Conservation (phyloP, 2,113 vertebrate species). For the Narcine bancroftii region DNA sequence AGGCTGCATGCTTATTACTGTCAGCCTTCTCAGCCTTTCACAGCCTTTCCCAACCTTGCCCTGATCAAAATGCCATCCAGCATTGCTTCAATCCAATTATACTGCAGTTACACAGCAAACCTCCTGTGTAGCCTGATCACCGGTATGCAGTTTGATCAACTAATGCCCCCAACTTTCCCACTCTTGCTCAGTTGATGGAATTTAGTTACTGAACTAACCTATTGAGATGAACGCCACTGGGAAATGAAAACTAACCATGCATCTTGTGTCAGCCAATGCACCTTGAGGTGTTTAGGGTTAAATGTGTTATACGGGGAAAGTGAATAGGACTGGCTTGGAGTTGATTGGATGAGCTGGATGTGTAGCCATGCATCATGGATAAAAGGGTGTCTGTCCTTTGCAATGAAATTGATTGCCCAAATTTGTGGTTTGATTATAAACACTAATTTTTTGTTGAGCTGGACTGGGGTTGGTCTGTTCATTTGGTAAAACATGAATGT, state of each 20-base stretch:
- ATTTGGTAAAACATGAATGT: too few species aligned
- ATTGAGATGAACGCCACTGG: background rate
- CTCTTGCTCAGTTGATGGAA: background rate
- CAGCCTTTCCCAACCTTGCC: background rate
- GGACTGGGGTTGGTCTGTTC: background rate
- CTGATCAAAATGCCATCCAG: background rate
- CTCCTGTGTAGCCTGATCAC: background rate
- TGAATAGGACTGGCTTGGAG: background rate
- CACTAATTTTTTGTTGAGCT: too few species aligned
- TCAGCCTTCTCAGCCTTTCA: background rate
- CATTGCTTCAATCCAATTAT: background rate
- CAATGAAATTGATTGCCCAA: background rate
- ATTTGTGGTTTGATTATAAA: background rate
- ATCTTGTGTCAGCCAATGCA: background rate
- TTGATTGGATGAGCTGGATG: background rate
- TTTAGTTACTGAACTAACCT: background rate
- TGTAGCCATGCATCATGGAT: background rate
- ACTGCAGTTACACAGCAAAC: background rate
- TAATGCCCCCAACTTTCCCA: background rate
- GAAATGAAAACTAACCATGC: background rate
- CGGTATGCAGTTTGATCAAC: background rate
- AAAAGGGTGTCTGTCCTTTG: background rate
- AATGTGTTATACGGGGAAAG: background rate
- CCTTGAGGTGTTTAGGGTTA: background rate
- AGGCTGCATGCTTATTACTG: background rate